A percentile compares a stretch with the other conserved stretches of the same genome.
Evolutionary conservation across 1,140 invertebrate genomes (phyloP).

Genomic region (Lordiphosa collinella): DNA sequence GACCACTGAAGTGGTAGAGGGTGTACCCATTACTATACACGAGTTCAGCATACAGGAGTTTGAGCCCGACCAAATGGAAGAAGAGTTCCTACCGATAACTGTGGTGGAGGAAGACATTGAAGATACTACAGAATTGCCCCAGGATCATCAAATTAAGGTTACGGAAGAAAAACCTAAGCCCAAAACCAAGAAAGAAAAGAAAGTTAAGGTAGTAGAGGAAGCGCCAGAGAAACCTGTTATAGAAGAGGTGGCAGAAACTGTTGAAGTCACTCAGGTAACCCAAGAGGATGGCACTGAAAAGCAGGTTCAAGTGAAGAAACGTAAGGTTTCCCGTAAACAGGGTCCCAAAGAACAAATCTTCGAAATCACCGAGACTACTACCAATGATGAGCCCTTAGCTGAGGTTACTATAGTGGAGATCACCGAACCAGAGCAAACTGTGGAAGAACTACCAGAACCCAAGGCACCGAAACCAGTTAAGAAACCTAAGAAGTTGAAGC

Average conservation of each 20-base stretch:
- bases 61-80: constrained; percentile 22
- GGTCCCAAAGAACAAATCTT: constrained; percentile 62
- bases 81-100: constrained; percentile 14
- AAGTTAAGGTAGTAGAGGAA: constrained; percentile 19
- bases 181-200: constrained; percentile 45
- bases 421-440: constrained; percentile 18
- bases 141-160: constrained; percentile 36
- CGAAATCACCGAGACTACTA: constrained; percentile 70
- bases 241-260: constrained; percentile 39
- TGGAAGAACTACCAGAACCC: constrained; percentile 10
- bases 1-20: constrained; percentile 51
- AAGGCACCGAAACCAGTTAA: constrained; percentile 28
- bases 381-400: constrained; percentile 47
- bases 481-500: constrained; percentile 52
- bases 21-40: constrained; percentile 46
- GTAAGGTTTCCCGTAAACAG: constrained; percentile 46
- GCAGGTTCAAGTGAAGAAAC: constrained; percentile 40
- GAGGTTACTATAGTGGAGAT: constrained; percentile 55
- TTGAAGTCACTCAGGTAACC: constrained; percentile 23
- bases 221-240: constrained; percentile 36
- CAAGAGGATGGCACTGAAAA: constrained; percentile 32
- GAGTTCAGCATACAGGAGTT: constrained; percentile 58
- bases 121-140: constrained; percentile 18
- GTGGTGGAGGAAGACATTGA: constrained; percentile 6
- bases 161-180: constrained; percentile 49